Conservation (phyloP, 1,140 invertebrate genomes). For the Tetramorium alpestre region DNA sequence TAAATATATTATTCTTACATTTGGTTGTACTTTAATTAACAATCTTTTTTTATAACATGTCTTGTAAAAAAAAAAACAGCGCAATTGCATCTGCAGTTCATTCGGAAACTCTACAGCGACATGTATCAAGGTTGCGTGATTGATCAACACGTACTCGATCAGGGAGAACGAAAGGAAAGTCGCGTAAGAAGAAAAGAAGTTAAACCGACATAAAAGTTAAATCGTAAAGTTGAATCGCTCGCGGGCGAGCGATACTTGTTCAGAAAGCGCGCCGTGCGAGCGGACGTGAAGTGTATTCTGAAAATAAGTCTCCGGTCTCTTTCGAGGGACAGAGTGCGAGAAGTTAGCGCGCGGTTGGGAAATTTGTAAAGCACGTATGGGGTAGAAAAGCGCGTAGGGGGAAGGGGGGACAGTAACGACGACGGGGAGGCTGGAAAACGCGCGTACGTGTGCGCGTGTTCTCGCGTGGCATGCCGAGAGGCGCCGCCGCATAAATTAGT, state of each 20-base stretch:
- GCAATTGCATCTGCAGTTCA: not conserved
- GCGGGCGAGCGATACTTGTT: conserved; percentile 2
- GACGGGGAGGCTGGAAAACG: conserved; percentile 25
- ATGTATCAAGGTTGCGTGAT: not conserved
- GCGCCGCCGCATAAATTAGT: conserved; percentile 79
- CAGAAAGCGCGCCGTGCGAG: conserved; percentile 3
- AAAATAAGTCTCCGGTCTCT: conserved; percentile 57
- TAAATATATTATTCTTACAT: not conserved
- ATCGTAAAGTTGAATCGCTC: conserved; percentile 37
- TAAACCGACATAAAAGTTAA: conserved; percentile 31
- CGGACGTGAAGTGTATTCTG: conserved; percentile 60
- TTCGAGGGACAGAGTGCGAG: not conserved
- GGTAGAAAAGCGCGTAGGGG: not conserved
- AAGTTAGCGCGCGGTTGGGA: conserved; percentile 53
- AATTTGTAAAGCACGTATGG: conserved; percentile 61
- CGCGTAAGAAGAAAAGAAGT: not conserved
- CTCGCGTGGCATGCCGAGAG: conserved; percentile 62
- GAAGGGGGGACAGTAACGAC: conserved; percentile 9
- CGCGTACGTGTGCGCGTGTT: conserved; percentile 54
- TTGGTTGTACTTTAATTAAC: too few relatives aligned
- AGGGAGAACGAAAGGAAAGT: not conserved
- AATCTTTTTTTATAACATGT: not conserved
- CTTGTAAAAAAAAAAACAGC: not conserved
- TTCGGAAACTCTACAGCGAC: not conserved
- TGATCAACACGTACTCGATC: conserved; percentile 7